Conservation (phyloP, 2,113 vertebrate genomes). For the Bos indicus region DNA sequence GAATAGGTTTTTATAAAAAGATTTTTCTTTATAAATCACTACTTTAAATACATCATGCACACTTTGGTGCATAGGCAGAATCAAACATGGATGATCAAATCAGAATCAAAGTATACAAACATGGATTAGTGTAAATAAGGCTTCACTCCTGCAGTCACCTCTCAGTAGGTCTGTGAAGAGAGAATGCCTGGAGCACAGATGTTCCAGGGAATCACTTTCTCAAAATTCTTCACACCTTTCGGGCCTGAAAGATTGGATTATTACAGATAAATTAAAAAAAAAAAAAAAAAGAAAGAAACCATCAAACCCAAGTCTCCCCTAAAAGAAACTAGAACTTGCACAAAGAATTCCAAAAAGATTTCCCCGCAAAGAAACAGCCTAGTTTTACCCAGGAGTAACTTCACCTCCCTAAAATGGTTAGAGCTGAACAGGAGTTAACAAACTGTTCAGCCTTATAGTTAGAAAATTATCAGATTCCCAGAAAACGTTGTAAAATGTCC, state of each 20-base stretch:
- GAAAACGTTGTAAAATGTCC: not conserved
- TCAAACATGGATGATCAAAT: not conserved
- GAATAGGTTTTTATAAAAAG: constrained; percentile 42
- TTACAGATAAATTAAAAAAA: not conserved
- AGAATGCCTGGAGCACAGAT: not conserved
- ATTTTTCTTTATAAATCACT: constrained; percentile 57
- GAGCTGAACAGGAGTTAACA: not conserved
- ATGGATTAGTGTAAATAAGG: not conserved
- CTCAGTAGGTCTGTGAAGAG: not conserved
- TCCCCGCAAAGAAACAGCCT: not conserved
- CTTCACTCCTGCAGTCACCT: not conserved
- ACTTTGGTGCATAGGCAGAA: constrained; percentile 65
- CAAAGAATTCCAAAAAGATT: not conserved
- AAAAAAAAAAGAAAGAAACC: not conserved
- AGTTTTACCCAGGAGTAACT: not conserved
- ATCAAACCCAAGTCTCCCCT: not conserved
- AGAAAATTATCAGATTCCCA: not conserved
- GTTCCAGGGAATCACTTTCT: not conserved
- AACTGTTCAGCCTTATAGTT: not conserved
- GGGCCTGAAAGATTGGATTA: not conserved
- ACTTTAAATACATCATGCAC: constrained; percentile 66
- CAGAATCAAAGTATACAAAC: not conserved
- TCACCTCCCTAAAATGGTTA: not conserved
- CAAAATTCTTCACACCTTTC: not conserved
- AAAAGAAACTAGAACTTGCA: not conserved